phyloP scores from a whole-genome alignment of 1,140 invertebrate genomes.

The Neelides sp. region DNA sequence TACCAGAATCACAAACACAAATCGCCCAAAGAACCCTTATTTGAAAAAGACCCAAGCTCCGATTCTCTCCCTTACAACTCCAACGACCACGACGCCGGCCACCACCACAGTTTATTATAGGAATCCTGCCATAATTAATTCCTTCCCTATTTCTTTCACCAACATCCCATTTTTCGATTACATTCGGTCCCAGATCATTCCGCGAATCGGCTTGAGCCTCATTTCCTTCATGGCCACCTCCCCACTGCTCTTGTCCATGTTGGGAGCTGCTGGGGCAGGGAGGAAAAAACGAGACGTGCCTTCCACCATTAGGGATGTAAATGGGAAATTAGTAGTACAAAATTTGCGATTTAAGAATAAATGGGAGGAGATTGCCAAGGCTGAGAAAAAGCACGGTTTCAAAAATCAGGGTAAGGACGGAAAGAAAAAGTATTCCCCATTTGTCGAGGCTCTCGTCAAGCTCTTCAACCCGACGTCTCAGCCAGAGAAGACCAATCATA shows the following conservation, averaged over 20 bases:
- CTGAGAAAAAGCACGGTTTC: slow-evolving; percentile 4
- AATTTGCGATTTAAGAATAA: neutral
- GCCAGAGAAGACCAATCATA: no score
- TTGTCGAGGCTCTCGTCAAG: no score
- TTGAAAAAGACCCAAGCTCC: slow-evolving; percentile 18
- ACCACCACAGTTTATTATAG: slow-evolving; percentile 26
- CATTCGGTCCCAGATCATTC: slow-evolving; percentile 25
- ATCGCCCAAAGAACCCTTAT: slow-evolving; percentile 17
- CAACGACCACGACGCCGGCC: slow-evolving; percentile 22
- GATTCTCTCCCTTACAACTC: slow-evolving; percentile 22
- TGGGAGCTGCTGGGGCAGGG: slow-evolving; percentile 18
- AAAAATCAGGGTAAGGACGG: no score
- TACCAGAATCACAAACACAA: slow-evolving; percentile 16
- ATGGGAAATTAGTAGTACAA: slow-evolving; percentile 1
- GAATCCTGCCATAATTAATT: slow-evolving; percentile 17
- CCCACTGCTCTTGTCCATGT: slow-evolving; percentile 21
- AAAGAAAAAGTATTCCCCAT: no score
- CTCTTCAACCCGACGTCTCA: no score
- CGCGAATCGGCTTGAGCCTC: slow-evolving; percentile 24
- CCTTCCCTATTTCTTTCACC: slow-evolving; percentile 12
- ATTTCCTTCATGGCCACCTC: slow-evolving; percentile 26
- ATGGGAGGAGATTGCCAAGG: slow-evolving; percentile 8
- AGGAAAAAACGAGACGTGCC: slow-evolving; percentile 16
- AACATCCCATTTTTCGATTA: slow-evolving; percentile 29
- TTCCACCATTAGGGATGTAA: neutral